Evolutionary conservation across 2,797 vertebrate species (phyloP).

Genomic region (Knipowitschia caucasica): DNA sequence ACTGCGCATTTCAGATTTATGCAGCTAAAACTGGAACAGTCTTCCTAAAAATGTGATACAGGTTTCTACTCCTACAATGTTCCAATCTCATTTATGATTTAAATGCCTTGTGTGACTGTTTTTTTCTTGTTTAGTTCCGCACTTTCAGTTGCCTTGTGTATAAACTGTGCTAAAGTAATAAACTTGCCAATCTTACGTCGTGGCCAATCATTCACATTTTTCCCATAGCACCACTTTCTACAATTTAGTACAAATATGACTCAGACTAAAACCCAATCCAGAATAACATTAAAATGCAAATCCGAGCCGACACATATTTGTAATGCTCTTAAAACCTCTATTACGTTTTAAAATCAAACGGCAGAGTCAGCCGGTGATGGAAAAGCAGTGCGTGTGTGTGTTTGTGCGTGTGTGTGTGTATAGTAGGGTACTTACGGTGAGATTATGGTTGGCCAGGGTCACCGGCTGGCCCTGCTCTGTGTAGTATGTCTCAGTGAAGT

Average conservation of each 20-base stretch:
- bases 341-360: background rate
- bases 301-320: background rate
- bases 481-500: conserved; percentile 78
- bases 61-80: no score
- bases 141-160: no score
- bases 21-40: no score
- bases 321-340: background rate
- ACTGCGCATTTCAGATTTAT: no score
- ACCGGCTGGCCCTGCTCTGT: conserved; percentile 62
- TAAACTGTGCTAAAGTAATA: no score
- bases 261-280: conserved; percentile 1
- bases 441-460: conserved; percentile 59
- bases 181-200: background rate
- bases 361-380: no score
- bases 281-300: conserved; percentile 2
- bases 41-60: no score
- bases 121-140: no score
- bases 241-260: background rate
- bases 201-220: background rate
- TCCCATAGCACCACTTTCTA: background rate
- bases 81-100: no score
- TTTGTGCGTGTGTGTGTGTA: no score
- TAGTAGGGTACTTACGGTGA: conserved; percentile 72
- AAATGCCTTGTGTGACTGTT: no score
- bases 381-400: no score